Evolutionary conservation across 2,797 vertebrate genomes (phyloP), one percentile per base, ranked within the genome.

Genomic region (Syngnathus rostellatus): DNA sequence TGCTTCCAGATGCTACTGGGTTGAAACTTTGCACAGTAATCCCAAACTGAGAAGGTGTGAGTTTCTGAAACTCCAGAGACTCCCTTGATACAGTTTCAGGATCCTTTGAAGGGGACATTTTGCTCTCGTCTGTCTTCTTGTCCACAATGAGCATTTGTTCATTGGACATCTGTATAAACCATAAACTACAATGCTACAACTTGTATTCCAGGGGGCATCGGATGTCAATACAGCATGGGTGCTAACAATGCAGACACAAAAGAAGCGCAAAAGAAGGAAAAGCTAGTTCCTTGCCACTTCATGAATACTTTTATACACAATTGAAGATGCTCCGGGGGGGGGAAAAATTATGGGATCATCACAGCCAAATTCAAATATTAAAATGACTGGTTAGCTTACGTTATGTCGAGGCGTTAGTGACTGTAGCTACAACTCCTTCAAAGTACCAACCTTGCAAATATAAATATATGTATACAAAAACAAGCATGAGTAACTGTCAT

Each of bases 21-120:
- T 71, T 77, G 60, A 92, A 92, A 72, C 91, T 93, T 50, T 85
- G 68, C 9, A 74, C 57, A 54, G 88, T 87, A 62, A 93, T 92
- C 39, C 91, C 90, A 74, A 92, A 90, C 62, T 86, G 77, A 68
- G 43, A 66, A 0, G 88, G 81, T 8, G 87, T 89, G 45, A 90
- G 73, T 23, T 67, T 70, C 0, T 75, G 76, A 77, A 91, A 91
- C 67, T 90, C 80, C 14, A 84, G 5, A 8, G 73, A 62, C 16
- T 73, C 70, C n/a, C 65, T 58, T 66, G 63, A 41, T 37, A 63
- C 70, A 3, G 62, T 17, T 31, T 63, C 4, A 16, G 63, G 38
- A 1, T 72, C 63, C 45, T 72, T 68, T 41, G 75, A 43, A 7
- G 78, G 37, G 17, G 48, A 19, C 66, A 37, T 38, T 2, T 70